phyloP scores from a whole-genome alignment of 2,888 invertebrate genomes.

The Flexamia atlantica region DNA sequence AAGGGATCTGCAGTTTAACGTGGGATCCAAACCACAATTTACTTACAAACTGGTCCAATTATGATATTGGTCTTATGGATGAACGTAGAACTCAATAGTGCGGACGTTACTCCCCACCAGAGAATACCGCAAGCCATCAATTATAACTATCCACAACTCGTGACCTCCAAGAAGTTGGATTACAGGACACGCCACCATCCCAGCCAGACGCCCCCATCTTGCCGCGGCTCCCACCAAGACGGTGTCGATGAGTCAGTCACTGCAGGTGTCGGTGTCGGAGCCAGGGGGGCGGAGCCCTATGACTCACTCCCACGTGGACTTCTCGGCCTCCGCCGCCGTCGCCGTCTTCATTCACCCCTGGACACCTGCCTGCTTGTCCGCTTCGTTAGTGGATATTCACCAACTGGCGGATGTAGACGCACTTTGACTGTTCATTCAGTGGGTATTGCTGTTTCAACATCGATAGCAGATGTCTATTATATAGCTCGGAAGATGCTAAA shows the following conservation, averaged over 20 bases:
- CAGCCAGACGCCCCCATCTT: background rate
- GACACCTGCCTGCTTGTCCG: background rate
- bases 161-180: too few relatives aligned
- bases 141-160: too few relatives aligned
- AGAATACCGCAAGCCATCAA: too few relatives aligned
- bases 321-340: background rate
- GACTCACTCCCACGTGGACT: conserved; percentile 22
- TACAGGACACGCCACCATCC: background rate
- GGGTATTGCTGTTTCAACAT: background rate
- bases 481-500: too few relatives aligned
- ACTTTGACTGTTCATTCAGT: background rate
- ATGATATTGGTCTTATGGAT: too few relatives aligned
- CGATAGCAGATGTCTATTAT: too few relatives aligned
- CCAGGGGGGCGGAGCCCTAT: conserved; percentile 28
- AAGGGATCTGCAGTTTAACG: too few relatives aligned
- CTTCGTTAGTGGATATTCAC: conserved; percentile 4
- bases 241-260: background rate
- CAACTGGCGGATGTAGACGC: background rate
- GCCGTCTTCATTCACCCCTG: conserved; percentile 28
- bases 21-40: too few relatives aligned
- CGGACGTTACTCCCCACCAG: too few relatives aligned
- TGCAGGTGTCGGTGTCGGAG: conserved; percentile 4
- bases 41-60: too few relatives aligned
- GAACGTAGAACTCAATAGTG: too few relatives aligned
- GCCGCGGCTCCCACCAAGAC: background rate